Evolutionary conservation across 2,888 invertebrate species (phyloP).

Genomic region (Drosophila gaucha): DNA sequence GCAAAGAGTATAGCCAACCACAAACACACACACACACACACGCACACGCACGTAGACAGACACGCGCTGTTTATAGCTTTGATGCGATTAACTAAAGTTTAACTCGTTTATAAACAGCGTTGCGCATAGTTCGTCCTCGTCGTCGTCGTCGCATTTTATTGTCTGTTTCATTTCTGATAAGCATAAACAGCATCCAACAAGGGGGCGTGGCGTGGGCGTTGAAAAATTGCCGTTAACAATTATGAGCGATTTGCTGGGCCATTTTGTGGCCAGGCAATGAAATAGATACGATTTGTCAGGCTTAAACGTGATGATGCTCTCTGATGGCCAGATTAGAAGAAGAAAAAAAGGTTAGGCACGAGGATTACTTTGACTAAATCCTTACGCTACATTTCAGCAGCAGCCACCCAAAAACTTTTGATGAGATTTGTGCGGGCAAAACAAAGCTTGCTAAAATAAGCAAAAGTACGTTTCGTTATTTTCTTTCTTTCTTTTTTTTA

Average conservation of each 20-base stretch:
- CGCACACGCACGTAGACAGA: not conserved
- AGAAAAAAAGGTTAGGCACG: slow-evolving; percentile 13
- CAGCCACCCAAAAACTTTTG: slow-evolving; percentile 12
- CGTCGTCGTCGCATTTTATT: slow-evolving; percentile 21
- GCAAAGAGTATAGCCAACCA: slow-evolving; percentile 51
- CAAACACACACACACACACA: not conserved
- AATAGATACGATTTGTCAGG: slow-evolving; percentile 49
- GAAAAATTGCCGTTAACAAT: slow-evolving; percentile 59
- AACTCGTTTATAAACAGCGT: slow-evolving; percentile 57
- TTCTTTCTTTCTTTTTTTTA: not conserved
- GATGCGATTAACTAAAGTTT: slow-evolving; percentile 64
- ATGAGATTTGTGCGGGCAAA: slow-evolving; percentile 32
- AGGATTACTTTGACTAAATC: slow-evolving; percentile 9
- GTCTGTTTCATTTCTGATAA: slow-evolving; percentile 38
- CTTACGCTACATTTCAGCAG: slow-evolving; percentile 21
- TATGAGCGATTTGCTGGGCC: slow-evolving; percentile 50
- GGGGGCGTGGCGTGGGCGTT: slow-evolving; percentile 12
- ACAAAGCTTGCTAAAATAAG: not conserved
- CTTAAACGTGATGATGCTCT: slow-evolving; percentile 44
- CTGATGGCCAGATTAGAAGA: slow-evolving; percentile 40
- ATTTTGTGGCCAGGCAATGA: slow-evolving; percentile 42
- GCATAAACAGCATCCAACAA: not conserved
- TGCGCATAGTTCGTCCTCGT: slow-evolving; percentile 18
- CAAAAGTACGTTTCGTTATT: slow-evolving; percentile 10
- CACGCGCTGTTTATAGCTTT: slow-evolving; percentile 46